Base-by-base conservation (phyloP, 2,113 vertebrate species). In the Crypturellus undulatus region DNA sequence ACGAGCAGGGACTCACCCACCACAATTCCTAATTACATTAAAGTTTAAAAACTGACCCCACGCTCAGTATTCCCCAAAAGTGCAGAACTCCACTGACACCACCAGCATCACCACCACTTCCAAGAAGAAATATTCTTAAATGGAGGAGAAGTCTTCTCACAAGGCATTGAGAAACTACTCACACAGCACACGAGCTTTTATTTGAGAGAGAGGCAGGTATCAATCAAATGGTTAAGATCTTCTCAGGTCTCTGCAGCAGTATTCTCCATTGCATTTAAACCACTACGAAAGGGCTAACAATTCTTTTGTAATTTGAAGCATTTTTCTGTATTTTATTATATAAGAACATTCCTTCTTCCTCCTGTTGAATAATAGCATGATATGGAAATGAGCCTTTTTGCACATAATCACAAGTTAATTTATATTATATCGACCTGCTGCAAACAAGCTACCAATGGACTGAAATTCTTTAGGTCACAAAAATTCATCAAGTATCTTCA, bases 391-490 rank as follows among this genome's bases (percentile, higher is more conserved):
- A 86, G 42, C 20, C 12, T 80, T 92, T 86, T 59, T 12, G 75
- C 26, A 60, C 32, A n/a, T 59, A 73, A 88, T 80, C 47, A 86
- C 5, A 89, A 93, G 40, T 68, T 84, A 9, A 63, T 81, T 78
- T 77, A 18, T 76, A 36, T 71, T 60, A 68, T 63, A 78, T 45
- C 75, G 79, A 88, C 92, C 42, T 20, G 10, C n/a, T 19, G 9
- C 13, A 56, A 42, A 71, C 45, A 84, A 93, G 58, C 16, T 79
- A 88, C 25, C 32, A 62, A 68, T 6, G 12, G 32, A 82, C 69
- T 30, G 75, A 77, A 84, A 69, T 45, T 79, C 90, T 71, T 59
- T 34, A 81, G 67, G 65, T 87, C 84, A 86, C 85, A 83, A 92
- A 92, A 89, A 87, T 47, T 36, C 62, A 38, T 79, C 72, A 77